phyloP scores from a whole-genome alignment of 1,140 invertebrate species.

The Drosophila albomicans region DNA sequence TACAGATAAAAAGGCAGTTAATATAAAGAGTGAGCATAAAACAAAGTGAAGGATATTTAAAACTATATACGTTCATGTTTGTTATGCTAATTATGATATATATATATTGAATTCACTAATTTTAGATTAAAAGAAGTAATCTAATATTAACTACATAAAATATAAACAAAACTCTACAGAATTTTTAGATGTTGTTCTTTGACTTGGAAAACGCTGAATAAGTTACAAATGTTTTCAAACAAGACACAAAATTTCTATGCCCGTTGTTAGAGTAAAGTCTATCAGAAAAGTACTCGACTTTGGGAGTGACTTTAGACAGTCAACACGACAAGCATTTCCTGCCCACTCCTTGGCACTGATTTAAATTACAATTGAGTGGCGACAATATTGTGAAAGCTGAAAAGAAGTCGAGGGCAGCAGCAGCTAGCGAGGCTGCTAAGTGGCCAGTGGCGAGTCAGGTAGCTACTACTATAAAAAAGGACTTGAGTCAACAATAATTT shows the following conservation, averaged over 20 bases:
- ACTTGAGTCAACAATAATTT: conserved; percentile 82
- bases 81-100: no score
- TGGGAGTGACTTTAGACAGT: neutral
- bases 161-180: no score
- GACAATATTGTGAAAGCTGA: conserved; percentile 68
- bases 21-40: no score
- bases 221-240: no score
- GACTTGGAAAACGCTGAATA: no score
- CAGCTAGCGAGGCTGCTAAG: conserved; percentile 56
- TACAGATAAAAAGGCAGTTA: no score
- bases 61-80: no score
- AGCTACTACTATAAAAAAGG: conserved; percentile 48
- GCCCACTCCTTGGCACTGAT: conserved; percentile 57
- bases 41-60: no score
- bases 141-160: neutral
- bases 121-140: neutral
- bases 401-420: conserved; percentile 19
- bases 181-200: no score
- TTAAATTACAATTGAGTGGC: conserved; percentile 83
- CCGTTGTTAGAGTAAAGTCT: neutral
- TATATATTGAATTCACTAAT: no score
- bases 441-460: conserved; percentile 50
- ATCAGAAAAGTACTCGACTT: conserved; percentile 34
- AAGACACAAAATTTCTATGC: neutral
- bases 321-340: conserved; percentile 57